phyloP scores from a whole-genome alignment of 2,888 invertebrate genomes.

The Argyra leucocephala region DNA sequence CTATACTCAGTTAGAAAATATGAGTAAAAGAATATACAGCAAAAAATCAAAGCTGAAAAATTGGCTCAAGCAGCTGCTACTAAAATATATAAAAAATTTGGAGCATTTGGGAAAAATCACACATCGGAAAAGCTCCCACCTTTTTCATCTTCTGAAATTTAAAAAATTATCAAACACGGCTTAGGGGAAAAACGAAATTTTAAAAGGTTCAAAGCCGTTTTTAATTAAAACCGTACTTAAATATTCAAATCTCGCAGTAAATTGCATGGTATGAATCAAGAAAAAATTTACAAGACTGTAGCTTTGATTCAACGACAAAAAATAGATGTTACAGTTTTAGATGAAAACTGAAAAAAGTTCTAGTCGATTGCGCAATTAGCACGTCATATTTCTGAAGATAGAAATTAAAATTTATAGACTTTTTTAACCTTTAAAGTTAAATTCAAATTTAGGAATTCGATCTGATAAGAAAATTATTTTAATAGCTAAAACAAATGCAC shows the following conservation, averaged over 20 bases:
- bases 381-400: background rate
- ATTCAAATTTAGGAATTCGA: background rate
- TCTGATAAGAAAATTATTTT: slow-evolving; percentile 7
- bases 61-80: slow-evolving; percentile 24
- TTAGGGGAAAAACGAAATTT: slow-evolving; percentile 32
- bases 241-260: background rate
- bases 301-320: slow-evolving; percentile 16
- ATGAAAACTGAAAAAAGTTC: slow-evolving; percentile 18
- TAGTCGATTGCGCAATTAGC: slow-evolving; percentile 14
- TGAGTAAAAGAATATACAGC: slow-evolving; percentile 33
- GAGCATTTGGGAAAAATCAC: background rate
- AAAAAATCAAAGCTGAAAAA: slow-evolving; percentile 33
- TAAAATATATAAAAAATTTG: slow-evolving; percentile 11
- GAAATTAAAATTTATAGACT: background rate
- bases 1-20: slow-evolving; percentile 34
- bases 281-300: slow-evolving; percentile 23
- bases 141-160: slow-evolving; percentile 28
- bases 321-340: slow-evolving; percentile 11
- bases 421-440: too few relatives aligned
- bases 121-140: slow-evolving; percentile 24
- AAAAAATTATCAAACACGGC: slow-evolving; percentile 34
- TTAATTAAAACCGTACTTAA: slow-evolving; percentile 19
- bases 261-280: slow-evolving; percentile 24
- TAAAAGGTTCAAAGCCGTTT: slow-evolving; percentile 29
- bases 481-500: slow-evolving; percentile 21